phyloP scores from a whole-genome alignment of 1,140 invertebrate genomes.

The Diploscapter pachys region DNA sequence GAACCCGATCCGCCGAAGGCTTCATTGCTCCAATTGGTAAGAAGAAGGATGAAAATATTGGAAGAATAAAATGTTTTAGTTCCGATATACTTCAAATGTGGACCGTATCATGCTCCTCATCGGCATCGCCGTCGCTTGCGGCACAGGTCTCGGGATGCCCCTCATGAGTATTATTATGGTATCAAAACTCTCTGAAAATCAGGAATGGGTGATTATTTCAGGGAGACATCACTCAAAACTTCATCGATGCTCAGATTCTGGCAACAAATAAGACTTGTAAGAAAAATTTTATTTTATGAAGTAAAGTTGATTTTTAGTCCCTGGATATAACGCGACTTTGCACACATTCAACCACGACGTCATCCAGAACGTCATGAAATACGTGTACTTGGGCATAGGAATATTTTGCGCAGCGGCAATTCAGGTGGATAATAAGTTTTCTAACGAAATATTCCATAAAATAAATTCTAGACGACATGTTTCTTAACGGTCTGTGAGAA shows the following conservation, averaged over 20 bases:
- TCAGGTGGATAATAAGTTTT: conserved; percentile 32
- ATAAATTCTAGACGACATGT: conserved; percentile 46
- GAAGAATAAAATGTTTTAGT: conserved; percentile 20
- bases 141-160: conserved; percentile 37
- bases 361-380: conserved; percentile 36
- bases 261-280: conserved; percentile 37
- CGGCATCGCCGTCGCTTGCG: conserved; percentile 25
- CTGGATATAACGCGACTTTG: conserved; percentile 32
- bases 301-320: conserved; percentile 30
- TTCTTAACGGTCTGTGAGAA: conserved; percentile 60
- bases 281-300: conserved; percentile 15
- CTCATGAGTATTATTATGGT: conserved; percentile 40
- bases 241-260: conserved; percentile 23
- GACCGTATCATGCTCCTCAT: conserved; percentile 34
- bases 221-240: conserved; percentile 29
- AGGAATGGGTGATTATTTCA: not conserved
- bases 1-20: conserved; percentile 1
- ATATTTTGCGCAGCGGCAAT: conserved; percentile 38
- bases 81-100: conserved; percentile 34
- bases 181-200: not conserved
- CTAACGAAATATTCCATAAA: not conserved
- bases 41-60: not conserved
- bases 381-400: conserved; percentile 34
- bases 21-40: conserved; percentile 30
- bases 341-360: conserved; percentile 26